Base-by-base conservation (phyloP, 2,888 invertebrate species). In the Scaptomyza polygonia region DNA sequence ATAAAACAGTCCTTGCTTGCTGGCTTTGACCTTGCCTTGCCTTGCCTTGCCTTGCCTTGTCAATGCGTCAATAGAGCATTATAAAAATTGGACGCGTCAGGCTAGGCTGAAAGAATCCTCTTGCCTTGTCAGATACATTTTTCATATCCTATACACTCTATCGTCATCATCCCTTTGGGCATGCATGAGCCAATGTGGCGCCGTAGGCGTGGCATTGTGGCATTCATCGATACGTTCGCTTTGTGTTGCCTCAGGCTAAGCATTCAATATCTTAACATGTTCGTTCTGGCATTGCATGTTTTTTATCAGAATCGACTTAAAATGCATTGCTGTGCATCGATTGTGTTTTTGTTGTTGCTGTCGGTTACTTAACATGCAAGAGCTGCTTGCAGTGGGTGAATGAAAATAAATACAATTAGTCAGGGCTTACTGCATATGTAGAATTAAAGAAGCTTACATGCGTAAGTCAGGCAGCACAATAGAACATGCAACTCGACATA, bases 261-360 rank as follows among this genome's bases (percentile, higher is more conserved):
- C 71, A 67, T 78, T 81, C 75, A 78, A 67, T 71, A 71, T 62
- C 79, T 67, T 77, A 82, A 80, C 72, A 77, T 77, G 49, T 59
- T 27, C 14, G 40, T 29, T 44, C 21, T 44, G 51, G 47, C 62
- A 44, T 40, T 56, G 54, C 65, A 70, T 71, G 44, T 56, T 76
- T 57, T 71, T 18, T 51, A 25, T 30, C 18, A 14, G 29, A 51
- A 52, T 52, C 48, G 30, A 63, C 57, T 44, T 18, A 29, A 62
- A 34, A 61, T 43, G 39, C 25, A 43, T 34, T 25, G n/a, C 32
- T 34, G 32, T 12, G n/a, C 27, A 34, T 56, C 27, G 39, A 34
- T 71, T 34, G 25, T 49, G 18, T 27, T 40, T 25, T 25, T 5
- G 25, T 4, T 25, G 4, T 25, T 25, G 25, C 3, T 25, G 25